These are phyloP conservation scores for Apotomis betuletana DNA, from an alignment of 2,888 invertebrate species.

Conservation along the genomic window DNA sequence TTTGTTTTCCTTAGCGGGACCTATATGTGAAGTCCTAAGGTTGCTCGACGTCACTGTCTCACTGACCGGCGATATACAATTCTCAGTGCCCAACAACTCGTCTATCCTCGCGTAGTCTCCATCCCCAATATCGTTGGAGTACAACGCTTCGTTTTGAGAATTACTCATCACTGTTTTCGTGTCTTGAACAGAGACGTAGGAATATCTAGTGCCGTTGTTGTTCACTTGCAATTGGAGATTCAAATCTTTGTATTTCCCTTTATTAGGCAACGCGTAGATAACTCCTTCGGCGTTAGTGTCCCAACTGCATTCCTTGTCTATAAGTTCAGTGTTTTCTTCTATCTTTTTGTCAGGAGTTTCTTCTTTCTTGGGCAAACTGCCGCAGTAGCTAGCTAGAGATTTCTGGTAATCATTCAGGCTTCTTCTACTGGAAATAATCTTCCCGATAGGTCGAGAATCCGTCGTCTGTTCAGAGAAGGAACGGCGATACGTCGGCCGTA, in stretches of 20 bases:
- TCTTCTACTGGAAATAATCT: slow-evolving; percentile 76
- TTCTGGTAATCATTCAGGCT: slow-evolving; percentile 78
- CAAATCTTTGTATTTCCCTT: slow-evolving; percentile 79
- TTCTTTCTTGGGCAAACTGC: slow-evolving; percentile 61
- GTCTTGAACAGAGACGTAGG: slow-evolving; percentile 78
- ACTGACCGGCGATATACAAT: slow-evolving; percentile 74
- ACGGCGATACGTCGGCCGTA: slow-evolving; percentile 74
- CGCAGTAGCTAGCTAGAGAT: slow-evolving; percentile 69
- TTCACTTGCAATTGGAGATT: slow-evolving; percentile 79
- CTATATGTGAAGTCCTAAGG: slow-evolving; percentile 75
- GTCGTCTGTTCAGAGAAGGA: slow-evolving; percentile 78
- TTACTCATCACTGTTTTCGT: slow-evolving; percentile 78
- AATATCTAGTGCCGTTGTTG: slow-evolving; percentile 77
- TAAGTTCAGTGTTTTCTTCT: slow-evolving; percentile 76
- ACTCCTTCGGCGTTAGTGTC: slow-evolving; percentile 82
- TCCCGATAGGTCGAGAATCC: slow-evolving; percentile 68
- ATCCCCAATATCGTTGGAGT: slow-evolving; percentile 73
- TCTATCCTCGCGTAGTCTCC: slow-evolving; percentile 79
- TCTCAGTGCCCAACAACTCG: slow-evolving; percentile 73
- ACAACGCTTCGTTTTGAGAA: slow-evolving; percentile 75
- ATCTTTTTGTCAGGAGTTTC: slow-evolving; percentile 61
- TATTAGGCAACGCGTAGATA: slow-evolving; percentile 79
- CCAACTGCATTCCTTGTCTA: slow-evolving; percentile 84
- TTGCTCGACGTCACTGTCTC: slow-evolving; percentile 61
- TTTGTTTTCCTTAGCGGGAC: slow-evolving; percentile 58